phyloP scores from a whole-genome alignment of 2,888 invertebrate genomes.

The Oegoconia quadripuncta region DNA sequence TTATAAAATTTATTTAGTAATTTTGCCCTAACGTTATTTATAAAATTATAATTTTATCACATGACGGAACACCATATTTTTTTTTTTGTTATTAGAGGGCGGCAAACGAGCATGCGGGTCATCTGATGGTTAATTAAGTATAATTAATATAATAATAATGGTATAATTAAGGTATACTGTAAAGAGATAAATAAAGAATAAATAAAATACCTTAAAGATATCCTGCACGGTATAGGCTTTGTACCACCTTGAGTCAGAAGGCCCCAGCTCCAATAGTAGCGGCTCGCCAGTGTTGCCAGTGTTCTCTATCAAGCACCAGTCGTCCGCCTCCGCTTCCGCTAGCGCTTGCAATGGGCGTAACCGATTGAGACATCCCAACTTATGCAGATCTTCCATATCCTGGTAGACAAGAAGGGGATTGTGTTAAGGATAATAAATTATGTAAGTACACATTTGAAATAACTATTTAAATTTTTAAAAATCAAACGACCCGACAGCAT shows the following conservation, averaged over 20 bases:
- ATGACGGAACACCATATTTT: too few species aligned
- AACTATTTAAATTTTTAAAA: too few species aligned
- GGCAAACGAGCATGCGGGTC: too few species aligned
- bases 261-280: slow-evolving; percentile 46
- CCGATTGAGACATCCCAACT: slow-evolving; percentile 43
- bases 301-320: slow-evolving; percentile 56
- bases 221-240: slow-evolving; percentile 77
- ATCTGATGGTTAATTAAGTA: not conserved
- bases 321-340: slow-evolving; percentile 36
- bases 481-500: too few species aligned
- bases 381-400: slow-evolving; percentile 68
- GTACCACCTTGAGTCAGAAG: slow-evolving; percentile 76
- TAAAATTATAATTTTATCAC: not conserved
- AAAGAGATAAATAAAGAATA: not conserved
- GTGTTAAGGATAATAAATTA: too few species aligned
- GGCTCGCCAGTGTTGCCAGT: slow-evolving; percentile 27
- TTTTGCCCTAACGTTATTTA: too few species aligned
- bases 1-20: not conserved
- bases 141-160: too few species aligned
- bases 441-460: too few species aligned
- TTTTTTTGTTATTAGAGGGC: too few species aligned
- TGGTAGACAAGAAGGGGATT: too few species aligned
- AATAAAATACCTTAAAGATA: slow-evolving; percentile 67
- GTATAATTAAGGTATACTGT: not conserved
- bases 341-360: slow-evolving; percentile 29